Evolutionary conservation across 1,140 invertebrate species (phyloP), one percentile per base, ranked within the genome.

Genomic region (Drosophila parabipectinata): DNA sequence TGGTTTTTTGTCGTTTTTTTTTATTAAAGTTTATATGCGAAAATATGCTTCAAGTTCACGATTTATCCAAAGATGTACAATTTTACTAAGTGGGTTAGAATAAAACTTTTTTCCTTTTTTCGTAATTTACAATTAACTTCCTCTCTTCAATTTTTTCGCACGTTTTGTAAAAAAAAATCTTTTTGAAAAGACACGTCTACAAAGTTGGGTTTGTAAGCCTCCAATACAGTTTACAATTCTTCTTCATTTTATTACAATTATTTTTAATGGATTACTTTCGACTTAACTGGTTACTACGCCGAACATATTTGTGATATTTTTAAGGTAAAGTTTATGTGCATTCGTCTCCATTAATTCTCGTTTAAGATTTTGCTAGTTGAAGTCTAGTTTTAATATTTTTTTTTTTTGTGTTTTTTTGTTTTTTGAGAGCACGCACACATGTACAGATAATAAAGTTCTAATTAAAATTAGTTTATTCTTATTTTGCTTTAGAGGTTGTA

Each of bases 111-210:
- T 14, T 51, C 37, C 5, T 41, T 1, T 14, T 41, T 39, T 39
- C n/a, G 39, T 51, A 47, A 58, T 72, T 63, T 78, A 54, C 58
- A 58, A 47, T 57, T 56, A 47, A 55, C 24, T 51, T 54, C 26
- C 9, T 47, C 18, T n/a, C 15, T 48, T 21, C 37, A 26, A 26
- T 57, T 52, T 44, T 51, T 34, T 71, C 59, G 52, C 52, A 45
- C 45, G 54, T 60, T 21, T 34, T 34, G 48, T 74, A 26, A 41
- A 45, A 55, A 24, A 41, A 45, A 55, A 63, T 18, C 10, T 72
- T 62, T 68, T 39, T 80, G 51, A 75, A 67, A 87, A 74, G 61
- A 79, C 47, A 55, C 44, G 75, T 62, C 52, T 84, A 67, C 67
- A 64, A 72, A 62, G 50, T 63, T 53, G 56, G 52, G 52, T 24